A percentile compares a stretch with the other conserved stretches of the same genome.
These are phyloP conservation scores for Agrochola circellaris DNA, from an alignment of 2,888 invertebrate species.

Conservation along the genomic window DNA sequence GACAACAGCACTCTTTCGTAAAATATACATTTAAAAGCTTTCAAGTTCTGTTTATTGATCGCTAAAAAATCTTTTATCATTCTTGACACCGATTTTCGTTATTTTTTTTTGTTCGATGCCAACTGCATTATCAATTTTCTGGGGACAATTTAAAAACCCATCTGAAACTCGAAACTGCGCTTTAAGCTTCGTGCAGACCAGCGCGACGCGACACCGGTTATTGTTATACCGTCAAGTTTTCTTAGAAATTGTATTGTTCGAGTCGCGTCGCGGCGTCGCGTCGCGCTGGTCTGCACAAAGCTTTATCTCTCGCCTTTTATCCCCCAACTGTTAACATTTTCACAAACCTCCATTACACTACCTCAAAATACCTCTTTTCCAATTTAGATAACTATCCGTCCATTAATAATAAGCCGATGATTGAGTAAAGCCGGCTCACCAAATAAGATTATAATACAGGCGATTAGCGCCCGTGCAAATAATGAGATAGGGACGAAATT, in stretches of 20 bases:
- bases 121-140: background rate
- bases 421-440: conserved; percentile 16
- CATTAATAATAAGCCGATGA: conserved; percentile 36
- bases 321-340: background rate
- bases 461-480: conserved; percentile 45
- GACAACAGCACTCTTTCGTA: too few relatives aligned
- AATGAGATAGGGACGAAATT: conserved; percentile 35
- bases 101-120: background rate
- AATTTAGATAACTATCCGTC: conserved; percentile 28
- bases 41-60: background rate
- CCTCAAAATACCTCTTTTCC: conserved; percentile 16
- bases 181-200: too few relatives aligned
- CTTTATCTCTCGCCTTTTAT: background rate
- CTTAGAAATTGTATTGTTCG: too few relatives aligned
- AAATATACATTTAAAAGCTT: too few relatives aligned
- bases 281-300: too few relatives aligned
- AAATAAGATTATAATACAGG: conserved; percentile 19
- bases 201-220: too few relatives aligned
- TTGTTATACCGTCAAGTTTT: too few relatives aligned
- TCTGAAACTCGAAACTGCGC: background rate
- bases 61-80: too few relatives aligned
- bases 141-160: background rate
- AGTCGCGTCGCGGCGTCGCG: too few relatives aligned
- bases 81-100: background rate
- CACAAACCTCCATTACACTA: background rate